Evolutionary conservation across 1,140 invertebrate genomes (phyloP).

Genomic region (Globodera ellingtonae): DNA sequence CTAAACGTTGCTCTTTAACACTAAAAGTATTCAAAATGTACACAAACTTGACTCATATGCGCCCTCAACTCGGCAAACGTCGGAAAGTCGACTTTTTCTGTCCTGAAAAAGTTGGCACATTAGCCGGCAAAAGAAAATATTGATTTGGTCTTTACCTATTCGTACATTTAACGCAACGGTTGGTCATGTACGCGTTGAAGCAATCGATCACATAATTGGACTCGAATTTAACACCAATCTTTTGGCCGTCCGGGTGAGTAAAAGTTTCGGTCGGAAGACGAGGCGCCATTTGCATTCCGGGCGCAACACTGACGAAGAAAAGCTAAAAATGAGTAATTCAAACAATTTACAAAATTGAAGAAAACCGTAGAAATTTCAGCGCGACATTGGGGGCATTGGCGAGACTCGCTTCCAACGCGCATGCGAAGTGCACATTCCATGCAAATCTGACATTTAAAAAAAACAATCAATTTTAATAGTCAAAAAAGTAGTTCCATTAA

Average conservation of each 20-base stretch:
- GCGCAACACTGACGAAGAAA: slow-evolving; percentile 37
- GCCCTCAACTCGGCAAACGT: slow-evolving; percentile 47
- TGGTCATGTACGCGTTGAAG: slow-evolving; percentile 57
- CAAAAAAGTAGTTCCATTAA: neutral
- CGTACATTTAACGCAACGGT: slow-evolving; percentile 53
- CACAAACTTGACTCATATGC: slow-evolving; percentile 38
- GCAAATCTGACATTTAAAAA: slow-evolving; percentile 23
- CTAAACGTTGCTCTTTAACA: neutral
- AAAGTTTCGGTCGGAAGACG: slow-evolving; percentile 21
- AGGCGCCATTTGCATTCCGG: slow-evolving; percentile 9
- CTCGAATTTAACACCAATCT: slow-evolving; percentile 46
- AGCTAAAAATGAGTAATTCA: slow-evolving; percentile 30
- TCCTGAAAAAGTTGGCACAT: slow-evolving; percentile 2
- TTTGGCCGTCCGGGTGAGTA: slow-evolving; percentile 31
- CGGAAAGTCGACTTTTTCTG: slow-evolving; percentile 29
- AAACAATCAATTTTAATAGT: neutral
- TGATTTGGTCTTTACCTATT: slow-evolving; percentile 13
- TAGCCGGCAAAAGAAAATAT: neutral
- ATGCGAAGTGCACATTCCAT: slow-evolving; percentile 48
- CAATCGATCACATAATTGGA: slow-evolving; percentile 42
- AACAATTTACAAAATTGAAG: slow-evolving; percentile 1
- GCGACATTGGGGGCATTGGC: slow-evolving; percentile 45
- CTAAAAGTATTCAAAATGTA: neutral
- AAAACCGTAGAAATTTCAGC: slow-evolving; percentile 34
- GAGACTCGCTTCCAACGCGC: slow-evolving; percentile 33